Evolutionary conservation across 2,888 invertebrate genomes (phyloP).

Genomic region (Rhamphomyia laevipes): DNA sequence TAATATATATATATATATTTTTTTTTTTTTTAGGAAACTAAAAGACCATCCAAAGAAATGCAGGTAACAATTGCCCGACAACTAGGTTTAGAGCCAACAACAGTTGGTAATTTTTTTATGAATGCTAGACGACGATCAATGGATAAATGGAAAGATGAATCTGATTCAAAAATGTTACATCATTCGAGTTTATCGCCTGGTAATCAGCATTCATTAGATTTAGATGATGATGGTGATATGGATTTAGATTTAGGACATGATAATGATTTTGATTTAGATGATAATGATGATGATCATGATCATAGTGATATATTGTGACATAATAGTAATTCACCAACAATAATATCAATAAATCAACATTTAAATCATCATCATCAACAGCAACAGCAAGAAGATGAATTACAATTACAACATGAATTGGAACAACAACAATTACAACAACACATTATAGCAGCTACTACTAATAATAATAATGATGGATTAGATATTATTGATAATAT

Average conservation of each 20-base stretch:
- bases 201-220: conserved; percentile 25
- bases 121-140: conserved; percentile 94
- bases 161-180: conserved; percentile 37
- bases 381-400: conserved; percentile 4
- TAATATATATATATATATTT: background rate
- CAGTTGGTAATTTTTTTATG: conserved; percentile 99
- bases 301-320: conserved; percentile 24
- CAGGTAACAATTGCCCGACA: conserved; percentile 98
- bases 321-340: conserved; percentile 8
- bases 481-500: conserved; percentile 1
- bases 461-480: conserved; percentile 5
- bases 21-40: conserved; percentile 66
- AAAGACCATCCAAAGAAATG: conserved; percentile 99
- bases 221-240: conserved; percentile 32
- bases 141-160: conserved; percentile 97
- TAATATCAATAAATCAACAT: conserved; percentile 9
- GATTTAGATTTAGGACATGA: conserved; percentile 30
- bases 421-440: conserved; percentile 10
- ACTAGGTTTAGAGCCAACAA: conserved; percentile 91
- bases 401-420: conserved; percentile 8
- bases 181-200: conserved; percentile 23
- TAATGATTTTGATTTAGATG: conserved; percentile 32
- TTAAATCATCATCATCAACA: conserved; percentile 7
- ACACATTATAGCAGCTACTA: conserved; percentile 6
- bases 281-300: conserved; percentile 18